Conservation (phyloP, 2,113 vertebrate species). For the Cricetomys ansorgei region DNA sequence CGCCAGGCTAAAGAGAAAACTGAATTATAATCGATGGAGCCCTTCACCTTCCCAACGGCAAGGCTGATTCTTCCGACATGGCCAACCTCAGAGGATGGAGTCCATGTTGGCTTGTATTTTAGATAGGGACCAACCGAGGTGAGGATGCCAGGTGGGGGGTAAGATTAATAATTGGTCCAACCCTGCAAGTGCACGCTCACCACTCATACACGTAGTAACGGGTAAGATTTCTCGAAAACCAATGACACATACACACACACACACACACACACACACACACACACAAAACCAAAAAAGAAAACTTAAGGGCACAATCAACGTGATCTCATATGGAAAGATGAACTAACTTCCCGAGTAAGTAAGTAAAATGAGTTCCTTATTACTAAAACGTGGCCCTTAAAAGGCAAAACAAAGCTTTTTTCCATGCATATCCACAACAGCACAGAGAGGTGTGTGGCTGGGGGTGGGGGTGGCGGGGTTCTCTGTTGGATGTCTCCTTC, state of each 20-base stretch:
- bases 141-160: rapidly evolving
- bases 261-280: not conserved
- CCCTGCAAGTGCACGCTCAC: not conserved
- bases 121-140: rapidly evolving
- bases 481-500: not conserved
- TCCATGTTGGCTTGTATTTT: rapidly evolving
- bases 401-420: not conserved
- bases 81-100: not conserved
- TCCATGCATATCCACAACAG: not conserved
- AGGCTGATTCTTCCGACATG: not conserved
- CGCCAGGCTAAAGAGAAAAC: conserved; percentile 35
- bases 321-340: not conserved
- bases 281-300: not conserved
- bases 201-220: not conserved
- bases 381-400: not conserved
- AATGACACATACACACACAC: not conserved
- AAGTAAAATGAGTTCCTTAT: not conserved
- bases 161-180: not conserved
- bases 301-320: not conserved
- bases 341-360: not conserved
- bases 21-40: not conserved
- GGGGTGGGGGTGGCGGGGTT: too few species aligned
- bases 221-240: not conserved
- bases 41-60: conserved; percentile 23
- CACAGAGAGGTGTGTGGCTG: not conserved